Base-by-base conservation (phyloP, 2,113 vertebrate species). In the Nothocercus nigrocapillus region DNA sequence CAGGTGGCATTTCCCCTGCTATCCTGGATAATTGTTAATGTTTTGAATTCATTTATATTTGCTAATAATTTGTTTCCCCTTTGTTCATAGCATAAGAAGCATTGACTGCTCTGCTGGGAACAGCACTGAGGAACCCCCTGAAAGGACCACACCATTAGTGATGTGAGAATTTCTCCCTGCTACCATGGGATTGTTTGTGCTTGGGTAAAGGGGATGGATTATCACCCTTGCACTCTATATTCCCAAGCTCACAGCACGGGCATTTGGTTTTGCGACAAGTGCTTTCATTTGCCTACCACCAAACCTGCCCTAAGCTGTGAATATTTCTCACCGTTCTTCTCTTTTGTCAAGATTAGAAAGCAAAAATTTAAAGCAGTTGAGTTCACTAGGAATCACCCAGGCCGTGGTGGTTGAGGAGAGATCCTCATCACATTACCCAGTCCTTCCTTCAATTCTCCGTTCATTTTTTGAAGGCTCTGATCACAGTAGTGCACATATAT, bases 401-500 rank as follows among this genome's bases (percentile, higher is more conserved):
- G 56, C 19, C 47, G 11, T 0, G 0, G 42, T n/a, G 28, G 13
- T 30, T 72, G 9, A 2, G 47, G 22, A 82, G 25, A 61, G 38
- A 9, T 47, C 36, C 21, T 75, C 2, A 0, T 10, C 4, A 7
- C 45, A 51, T 16, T 9, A 56, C 11, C 22, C n/a, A 4, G 3
- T 45, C 27, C 47, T 68, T 61, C 28, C 45, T 1, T 1, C 2
- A 4, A 2, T 3, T 5, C 18, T 21, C 20, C 4, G 47, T 21
- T 49, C 47, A 21, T 22, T 49, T 72, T 36, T 72, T 24, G 34
- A n/a, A 18, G 15, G 15, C 54, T 56, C 54, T 56, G 54, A 30
- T 69, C 0, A 1, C 3, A 14, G 7, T 15, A 20, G 56, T 51
- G 32, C 42, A 42, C n/a, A 5, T 1, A 5, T 6, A 18, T 0